phyloP scores from a whole-genome alignment of 2,113 vertebrate genomes.

The Odocoileus virginianus region DNA sequence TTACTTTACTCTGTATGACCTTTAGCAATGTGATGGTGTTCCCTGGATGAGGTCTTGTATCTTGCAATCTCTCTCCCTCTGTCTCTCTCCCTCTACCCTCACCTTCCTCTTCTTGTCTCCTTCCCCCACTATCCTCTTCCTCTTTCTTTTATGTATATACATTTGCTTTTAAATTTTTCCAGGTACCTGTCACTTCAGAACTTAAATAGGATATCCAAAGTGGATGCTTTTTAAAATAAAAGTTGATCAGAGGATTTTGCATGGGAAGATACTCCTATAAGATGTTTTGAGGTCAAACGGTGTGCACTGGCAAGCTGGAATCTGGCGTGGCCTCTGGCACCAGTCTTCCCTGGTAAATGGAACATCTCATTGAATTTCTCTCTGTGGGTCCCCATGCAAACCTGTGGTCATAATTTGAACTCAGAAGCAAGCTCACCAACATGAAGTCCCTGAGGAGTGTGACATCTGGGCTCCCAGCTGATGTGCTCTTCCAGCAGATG shows the following conservation, averaged over 20 bases:
- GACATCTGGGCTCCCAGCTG: background rate
- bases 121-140: too few relatives aligned
- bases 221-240: background rate
- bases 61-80: background rate
- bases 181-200: background rate
- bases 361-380: background rate
- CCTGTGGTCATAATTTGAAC: background rate
- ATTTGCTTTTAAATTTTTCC: background rate
- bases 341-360: background rate
- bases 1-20: background rate
- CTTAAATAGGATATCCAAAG: background rate
- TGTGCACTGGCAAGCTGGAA: background rate
- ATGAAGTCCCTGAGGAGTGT: background rate
- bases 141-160: background rate
- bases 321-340: background rate
- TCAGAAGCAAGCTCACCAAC: background rate
- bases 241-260: background rate
- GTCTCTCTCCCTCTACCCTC: too few relatives aligned
- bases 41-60: background rate
- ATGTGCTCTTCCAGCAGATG: background rate
- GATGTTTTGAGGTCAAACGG: background rate
- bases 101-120: background rate
- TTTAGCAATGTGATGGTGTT: background rate
- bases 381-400: background rate
- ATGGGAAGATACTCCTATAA: background rate